These are phyloP conservation scores for Eupithecia abbreviata DNA, from an alignment of 2,888 invertebrate genomes.

Conservation along the genomic window DNA sequence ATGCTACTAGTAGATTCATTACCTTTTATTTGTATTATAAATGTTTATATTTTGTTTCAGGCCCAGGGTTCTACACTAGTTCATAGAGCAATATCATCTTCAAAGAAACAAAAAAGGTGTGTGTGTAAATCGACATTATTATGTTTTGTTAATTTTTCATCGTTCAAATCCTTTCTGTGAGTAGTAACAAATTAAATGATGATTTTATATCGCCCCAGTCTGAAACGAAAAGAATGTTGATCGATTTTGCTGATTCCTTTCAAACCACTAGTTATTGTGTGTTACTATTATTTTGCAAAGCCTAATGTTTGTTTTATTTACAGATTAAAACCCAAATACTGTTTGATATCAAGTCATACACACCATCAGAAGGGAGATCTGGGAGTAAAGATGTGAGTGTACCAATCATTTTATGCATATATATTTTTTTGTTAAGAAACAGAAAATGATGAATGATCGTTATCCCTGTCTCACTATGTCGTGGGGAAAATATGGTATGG, in stretches of 20 bases:
- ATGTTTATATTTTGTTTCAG: background rate
- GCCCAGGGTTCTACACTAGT: background rate
- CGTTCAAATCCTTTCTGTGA: no score
- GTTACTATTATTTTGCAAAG: background rate
- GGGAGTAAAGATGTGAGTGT: background rate
- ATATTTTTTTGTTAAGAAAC: background rate
- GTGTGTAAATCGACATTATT: background rate
- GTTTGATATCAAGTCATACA: background rate
- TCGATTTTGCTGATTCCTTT: slow-evolving; percentile 52
- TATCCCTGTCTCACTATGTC: slow-evolving; percentile 73
- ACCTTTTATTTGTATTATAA: background rate
- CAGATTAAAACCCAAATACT: background rate
- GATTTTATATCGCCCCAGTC: slow-evolving; percentile 67
- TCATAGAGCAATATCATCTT: background rate
- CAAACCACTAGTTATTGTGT: background rate
- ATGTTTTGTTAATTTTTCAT: background rate
- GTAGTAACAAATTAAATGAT: slow-evolving; percentile 14
- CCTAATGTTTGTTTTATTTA: background rate
- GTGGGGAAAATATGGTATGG: slow-evolving; percentile 69
- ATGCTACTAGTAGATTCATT: background rate
- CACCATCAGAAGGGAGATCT: background rate
- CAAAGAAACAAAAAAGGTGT: background rate
- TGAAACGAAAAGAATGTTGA: slow-evolving; percentile 60
- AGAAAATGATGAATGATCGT: slow-evolving; percentile 47
- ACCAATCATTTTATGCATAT: background rate